These are phyloP conservation scores for Anseranas semipalmata DNA, from an alignment of 2,113 vertebrate genomes.

Conservation along the genomic window DNA sequence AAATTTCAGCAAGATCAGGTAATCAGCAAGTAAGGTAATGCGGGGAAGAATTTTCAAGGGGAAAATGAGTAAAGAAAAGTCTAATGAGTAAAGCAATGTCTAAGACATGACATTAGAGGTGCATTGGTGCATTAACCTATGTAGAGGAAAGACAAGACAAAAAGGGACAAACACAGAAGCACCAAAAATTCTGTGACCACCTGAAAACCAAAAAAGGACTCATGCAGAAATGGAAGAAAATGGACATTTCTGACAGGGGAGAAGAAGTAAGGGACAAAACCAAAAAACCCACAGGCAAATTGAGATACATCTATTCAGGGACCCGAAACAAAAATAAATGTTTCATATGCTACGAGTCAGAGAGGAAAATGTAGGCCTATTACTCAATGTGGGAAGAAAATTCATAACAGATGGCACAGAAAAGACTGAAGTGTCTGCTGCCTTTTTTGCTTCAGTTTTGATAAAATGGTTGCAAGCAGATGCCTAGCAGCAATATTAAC, in stretches of 20 bases:
- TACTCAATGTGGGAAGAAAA: conserved; percentile 18
- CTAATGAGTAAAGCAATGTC: neutral
- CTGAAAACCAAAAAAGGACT: neutral
- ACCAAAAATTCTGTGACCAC: neutral
- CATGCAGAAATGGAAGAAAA: neutral
- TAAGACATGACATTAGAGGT: neutral
- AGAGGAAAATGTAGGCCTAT: conserved; percentile 1
- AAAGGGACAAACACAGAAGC: neutral
- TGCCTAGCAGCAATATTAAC: conserved; percentile 33
- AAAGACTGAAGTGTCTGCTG: conserved; percentile 32
- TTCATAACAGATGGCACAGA: conserved; percentile 7
- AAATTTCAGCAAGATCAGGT: neutral
- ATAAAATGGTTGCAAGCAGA: conserved; percentile 20
- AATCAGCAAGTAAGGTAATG: neutral
- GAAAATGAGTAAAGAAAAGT: neutral
- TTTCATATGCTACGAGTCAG: neutral
- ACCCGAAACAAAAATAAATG: neutral
- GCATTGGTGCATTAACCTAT: neutral
- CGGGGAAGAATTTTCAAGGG: neutral
- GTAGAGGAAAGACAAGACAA: neutral
- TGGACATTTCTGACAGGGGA: neutral
- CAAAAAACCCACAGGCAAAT: neutral
- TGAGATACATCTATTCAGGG: neutral
- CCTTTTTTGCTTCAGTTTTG: conserved; percentile 56
- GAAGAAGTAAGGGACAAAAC: neutral